Base-by-base conservation (phyloP, 1,140 invertebrate genomes). In the Archivesica marissinica region DNA sequence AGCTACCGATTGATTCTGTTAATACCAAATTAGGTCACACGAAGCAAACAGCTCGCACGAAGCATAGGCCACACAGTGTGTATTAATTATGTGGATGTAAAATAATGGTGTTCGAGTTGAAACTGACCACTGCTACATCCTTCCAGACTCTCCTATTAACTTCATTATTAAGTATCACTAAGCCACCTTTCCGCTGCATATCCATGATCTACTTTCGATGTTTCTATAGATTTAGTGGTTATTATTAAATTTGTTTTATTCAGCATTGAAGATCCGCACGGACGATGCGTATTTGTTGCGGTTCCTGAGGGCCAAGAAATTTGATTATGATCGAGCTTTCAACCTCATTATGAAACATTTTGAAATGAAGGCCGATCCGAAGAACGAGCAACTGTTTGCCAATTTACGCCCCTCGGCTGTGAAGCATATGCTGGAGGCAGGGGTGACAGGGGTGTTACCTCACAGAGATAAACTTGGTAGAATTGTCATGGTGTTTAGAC, bases 281-380 rank as follows among this genome's bases (percentile, higher is more conserved):
- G 97, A 98, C 90, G 96, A 97, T 93, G 95, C 95, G 89, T 97
- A 97, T 91, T 94, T 98, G 81, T 94, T 96, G 85, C 95, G 96
- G 85, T 98, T 98, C 93, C 94, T 98, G 39, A 95, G 96, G 91
- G 97, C 97, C 52, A 95, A 96, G 85, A 98, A 98, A 94, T 97
- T 97, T 93, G 95, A 97, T 88, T 95, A 98, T 17, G 96, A 97
- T 28, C 33, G 97, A 89, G 96, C 97, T 0, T 97, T 97, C 89
- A 96, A 97, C 64, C 97, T 98, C 95, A 93, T 98, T 59, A 96
- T 98, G 91, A 95, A 96, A 20, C 98, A 98, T 91, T 94, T 98
- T 20, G 96, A 96, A 9, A 96, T 97, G 78, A 95, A 97, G 96
- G 64, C 95, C 95, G 59, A 96, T 66, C 52, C 74, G 50, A 74